A percentile compares a stretch with the other conserved stretches of the same genome.
phyloP scores from a whole-genome alignment of 2,888 invertebrate species.

The Troides aeacus region DNA sequence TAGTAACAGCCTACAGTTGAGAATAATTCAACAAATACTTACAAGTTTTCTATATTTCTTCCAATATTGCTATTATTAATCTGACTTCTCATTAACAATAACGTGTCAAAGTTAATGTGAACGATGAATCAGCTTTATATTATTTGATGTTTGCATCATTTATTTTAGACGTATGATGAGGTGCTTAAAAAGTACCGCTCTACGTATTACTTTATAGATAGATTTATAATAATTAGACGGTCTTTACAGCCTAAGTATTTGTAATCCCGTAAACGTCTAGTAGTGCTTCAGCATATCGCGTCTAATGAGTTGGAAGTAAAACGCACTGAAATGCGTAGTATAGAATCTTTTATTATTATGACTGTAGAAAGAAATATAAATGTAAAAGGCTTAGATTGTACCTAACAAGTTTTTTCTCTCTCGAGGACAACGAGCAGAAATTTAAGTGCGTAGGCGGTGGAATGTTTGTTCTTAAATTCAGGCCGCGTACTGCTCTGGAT shows the following conservation, averaged over 20 bases:
- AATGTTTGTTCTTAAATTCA: constrained; percentile 34
- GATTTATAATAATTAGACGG: background rate
- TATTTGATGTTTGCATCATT: background rate
- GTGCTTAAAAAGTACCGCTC: background rate
- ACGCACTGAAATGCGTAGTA: background rate
- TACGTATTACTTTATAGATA: too few species aligned
- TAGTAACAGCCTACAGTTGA: too few species aligned
- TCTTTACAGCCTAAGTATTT: background rate
- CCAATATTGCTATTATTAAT: too few species aligned
- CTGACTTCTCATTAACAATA: too few species aligned
- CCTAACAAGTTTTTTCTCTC: background rate
- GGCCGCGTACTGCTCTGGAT: constrained; percentile 19
- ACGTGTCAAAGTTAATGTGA: too few species aligned
- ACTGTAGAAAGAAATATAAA: background rate
- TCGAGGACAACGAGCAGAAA: background rate
- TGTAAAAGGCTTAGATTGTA: background rate
- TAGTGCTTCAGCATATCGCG: background rate
- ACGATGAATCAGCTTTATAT: too few species aligned
- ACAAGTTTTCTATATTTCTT: too few species aligned
- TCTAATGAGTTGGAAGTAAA: background rate
- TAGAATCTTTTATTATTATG: background rate
- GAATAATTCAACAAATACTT: too few species aligned
- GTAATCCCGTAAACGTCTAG: background rate
- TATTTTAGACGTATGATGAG: background rate
- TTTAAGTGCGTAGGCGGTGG: background rate